Percentiles rank a stretch among this genome's conserved stretches.
These are phyloP conservation scores for Calonectris borealis DNA, from an alignment of 2,113 vertebrate species.

Conservation along the genomic window DNA sequence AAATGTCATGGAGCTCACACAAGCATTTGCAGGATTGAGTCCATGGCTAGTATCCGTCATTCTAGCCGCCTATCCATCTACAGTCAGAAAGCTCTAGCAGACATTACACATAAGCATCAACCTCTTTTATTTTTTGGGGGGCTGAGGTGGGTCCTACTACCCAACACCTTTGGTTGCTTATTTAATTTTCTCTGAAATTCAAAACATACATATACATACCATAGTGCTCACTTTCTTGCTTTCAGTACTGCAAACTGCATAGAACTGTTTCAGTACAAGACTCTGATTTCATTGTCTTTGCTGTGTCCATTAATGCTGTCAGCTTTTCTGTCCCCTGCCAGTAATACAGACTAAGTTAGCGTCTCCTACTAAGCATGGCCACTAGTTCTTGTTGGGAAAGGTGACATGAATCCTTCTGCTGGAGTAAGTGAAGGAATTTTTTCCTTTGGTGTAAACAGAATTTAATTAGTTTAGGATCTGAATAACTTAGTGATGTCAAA, in stretches of 20 bases:
- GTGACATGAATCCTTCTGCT: background rate
- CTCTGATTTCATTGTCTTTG: background rate
- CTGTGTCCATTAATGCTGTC: background rate
- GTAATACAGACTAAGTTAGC: background rate
- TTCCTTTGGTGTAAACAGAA: background rate
- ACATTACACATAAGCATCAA: background rate
- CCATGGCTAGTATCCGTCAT: background rate
- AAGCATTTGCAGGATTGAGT: background rate
- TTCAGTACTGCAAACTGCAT: background rate
- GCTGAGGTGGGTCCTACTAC: background rate
- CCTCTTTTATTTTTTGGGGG: background rate
- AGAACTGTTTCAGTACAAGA: background rate
- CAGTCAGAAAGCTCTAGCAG: background rate
- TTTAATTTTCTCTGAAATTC: background rate
- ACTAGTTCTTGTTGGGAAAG: background rate
- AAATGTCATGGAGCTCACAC: background rate
- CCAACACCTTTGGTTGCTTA: background rate
- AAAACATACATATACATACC: background rate
- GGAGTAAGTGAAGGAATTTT: background rate
- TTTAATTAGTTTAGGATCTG: background rate
- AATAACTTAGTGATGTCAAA: background rate
- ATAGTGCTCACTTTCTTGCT: background rate
- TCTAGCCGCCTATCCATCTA: background rate
- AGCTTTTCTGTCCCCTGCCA: background rate
- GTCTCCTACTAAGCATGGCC: background rate